phyloP scores from a whole-genome alignment of 2,797 vertebrate genomes.

The Enteromius fasciolatus region DNA sequence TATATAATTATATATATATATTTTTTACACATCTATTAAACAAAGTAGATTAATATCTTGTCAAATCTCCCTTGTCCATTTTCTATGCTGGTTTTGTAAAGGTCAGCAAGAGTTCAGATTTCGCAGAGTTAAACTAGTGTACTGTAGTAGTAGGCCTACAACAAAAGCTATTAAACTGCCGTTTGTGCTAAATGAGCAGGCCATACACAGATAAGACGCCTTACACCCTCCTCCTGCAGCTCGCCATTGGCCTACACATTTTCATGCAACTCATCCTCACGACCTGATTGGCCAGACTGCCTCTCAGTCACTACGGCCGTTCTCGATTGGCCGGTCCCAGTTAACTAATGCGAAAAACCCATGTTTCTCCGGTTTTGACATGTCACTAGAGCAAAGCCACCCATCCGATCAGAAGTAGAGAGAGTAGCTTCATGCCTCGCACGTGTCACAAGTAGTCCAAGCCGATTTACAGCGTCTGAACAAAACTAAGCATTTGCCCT shows the following conservation, averaged over 20 bases:
- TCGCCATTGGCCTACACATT: conserved; percentile 55
- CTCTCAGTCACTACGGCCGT: conserved; percentile 57
- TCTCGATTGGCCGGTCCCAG: conserved; percentile 65
- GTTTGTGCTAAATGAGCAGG: conserved; percentile 15
- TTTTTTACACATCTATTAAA: not conserved
- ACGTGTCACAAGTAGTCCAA: conserved; percentile 60
- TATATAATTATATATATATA: too few relatives aligned
- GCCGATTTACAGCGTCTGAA: conserved; percentile 33
- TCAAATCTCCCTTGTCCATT: not conserved
- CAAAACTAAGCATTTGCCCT: conserved; percentile 17
- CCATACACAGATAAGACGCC: not conserved
- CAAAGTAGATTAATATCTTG: not conserved
- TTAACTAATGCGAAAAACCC: conserved; percentile 73
- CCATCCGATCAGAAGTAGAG: conserved; percentile 57
- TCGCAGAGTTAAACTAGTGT: not conserved
- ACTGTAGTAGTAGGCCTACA: not conserved
- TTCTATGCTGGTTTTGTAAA: not conserved
- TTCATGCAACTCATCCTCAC: conserved; percentile 42
- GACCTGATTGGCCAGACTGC: conserved; percentile 66
- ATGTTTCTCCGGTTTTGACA: conserved; percentile 80
- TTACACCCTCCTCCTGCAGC: not conserved
- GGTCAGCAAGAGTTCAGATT: not conserved
- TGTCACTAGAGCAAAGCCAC: conserved; percentile 68
- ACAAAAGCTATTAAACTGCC: conserved; percentile 12
- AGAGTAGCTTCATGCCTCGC: conserved; percentile 37